Evolutionary conservation across 2,888 invertebrate genomes (phyloP).

Genomic region (Caenorhabditis panamensis): DNA sequence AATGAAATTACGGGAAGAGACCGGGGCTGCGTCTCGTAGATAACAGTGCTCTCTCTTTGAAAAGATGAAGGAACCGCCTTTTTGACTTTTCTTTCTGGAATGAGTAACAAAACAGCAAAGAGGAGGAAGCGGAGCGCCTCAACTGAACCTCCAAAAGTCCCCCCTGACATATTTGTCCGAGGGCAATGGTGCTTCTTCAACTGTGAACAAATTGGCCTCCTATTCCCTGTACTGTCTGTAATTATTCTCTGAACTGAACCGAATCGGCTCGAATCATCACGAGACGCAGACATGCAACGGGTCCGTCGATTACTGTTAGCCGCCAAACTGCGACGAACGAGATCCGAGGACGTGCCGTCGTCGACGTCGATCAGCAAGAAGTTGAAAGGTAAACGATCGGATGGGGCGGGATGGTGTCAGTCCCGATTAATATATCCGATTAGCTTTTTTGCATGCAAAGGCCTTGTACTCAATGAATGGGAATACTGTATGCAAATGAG

Average conservation of each 20-base stretch:
- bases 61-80: constrained; percentile 28
- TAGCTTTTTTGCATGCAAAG: neutral
- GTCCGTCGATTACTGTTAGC: constrained; percentile 56
- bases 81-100: constrained; percentile 24
- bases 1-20: constrained; percentile 50
- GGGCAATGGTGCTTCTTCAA: constrained; percentile 19
- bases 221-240: constrained; percentile 9
- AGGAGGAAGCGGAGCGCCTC: constrained; percentile 16
- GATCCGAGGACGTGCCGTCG: constrained; percentile 58
- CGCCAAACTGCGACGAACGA: constrained; percentile 53
- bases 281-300: constrained; percentile 45
- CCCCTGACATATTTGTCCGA: neutral
- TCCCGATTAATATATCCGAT: constrained; percentile 25
- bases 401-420: neutral
- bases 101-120: constrained; percentile 32
- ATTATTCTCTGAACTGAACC: constrained; percentile 33
- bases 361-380: constrained; percentile 23
- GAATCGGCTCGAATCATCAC: neutral
- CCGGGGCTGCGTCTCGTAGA: constrained; percentile 25
- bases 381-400: constrained; percentile 46
- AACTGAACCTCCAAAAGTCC: neutral
- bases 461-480: constrained; percentile 9
- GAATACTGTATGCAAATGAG: constrained; percentile 26
- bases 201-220: constrained; percentile 25
- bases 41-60: constrained; percentile 4